Base-by-base conservation (phyloP, 2,797 vertebrate genomes). In the Pangasius mekongensis region DNA sequence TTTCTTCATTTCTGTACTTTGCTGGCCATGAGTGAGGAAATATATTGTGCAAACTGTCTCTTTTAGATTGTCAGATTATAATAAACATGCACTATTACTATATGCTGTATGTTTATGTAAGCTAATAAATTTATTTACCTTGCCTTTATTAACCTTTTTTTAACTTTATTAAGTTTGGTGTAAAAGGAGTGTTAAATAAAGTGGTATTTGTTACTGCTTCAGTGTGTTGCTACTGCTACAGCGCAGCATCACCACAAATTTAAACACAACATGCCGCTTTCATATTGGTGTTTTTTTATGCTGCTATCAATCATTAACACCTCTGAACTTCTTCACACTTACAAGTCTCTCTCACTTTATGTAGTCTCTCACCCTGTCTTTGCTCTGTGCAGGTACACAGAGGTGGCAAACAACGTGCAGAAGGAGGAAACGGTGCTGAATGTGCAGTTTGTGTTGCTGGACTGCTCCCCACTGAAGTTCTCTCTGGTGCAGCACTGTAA, bases 401-500 rank as follows among this genome's bases (percentile, higher is more conserved):
- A 98, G 91, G 96, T 97, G 54, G 97, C 96, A 16, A 97, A 96
- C 91, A 97, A 96, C 0, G 94, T 97, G 33, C 96, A 98, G 94
- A 97, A 97, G 93, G 97, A 98, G 92, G 97, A 98, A 93, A 97
- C 97, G 0, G 94, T 98, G 49, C 90, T 97, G 82, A 96, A 92
- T 90, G 93, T 98, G 86, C 94, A 96, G 91, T 97, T 97, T 77
- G 96, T 98, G 87, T 89, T 95, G 80, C 94, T 98, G 91, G 97
- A 98, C 93, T 98, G 97, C 90, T 96, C 96, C 1, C 96, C 95
- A 0, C 96, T 98, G 76, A 98, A 98, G 92, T 95, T 95, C 33
- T 95, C 96, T 0, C 90, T 98, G 93, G 95, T 97, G 84, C 97
- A 97, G 89, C 97, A 98, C 89, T 98, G 97, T 92, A 96, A 91